Percentiles rank a stretch among this genome's conserved stretches.
phyloP scores from a whole-genome alignment of 2,113 vertebrate genomes.

The Tragelaphus imberbis region DNA sequence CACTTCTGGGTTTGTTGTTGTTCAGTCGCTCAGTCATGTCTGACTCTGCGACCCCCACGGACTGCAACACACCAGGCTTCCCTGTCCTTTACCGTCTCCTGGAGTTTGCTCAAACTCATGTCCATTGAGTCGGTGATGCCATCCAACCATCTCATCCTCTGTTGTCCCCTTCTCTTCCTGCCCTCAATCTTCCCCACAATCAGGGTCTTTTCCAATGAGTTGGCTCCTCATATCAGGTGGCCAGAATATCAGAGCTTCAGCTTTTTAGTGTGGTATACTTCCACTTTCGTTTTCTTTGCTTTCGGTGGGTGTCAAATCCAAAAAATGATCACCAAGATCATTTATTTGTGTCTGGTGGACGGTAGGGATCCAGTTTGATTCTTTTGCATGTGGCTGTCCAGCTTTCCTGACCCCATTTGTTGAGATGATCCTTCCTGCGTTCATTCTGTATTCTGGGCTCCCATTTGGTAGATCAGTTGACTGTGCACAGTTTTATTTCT shows the following conservation, averaged over 20 bases:
- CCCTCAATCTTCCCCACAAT: neutral
- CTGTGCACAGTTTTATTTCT: neutral
- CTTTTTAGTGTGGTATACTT: neutral
- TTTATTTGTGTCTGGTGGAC: neutral
- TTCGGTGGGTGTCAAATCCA: neutral
- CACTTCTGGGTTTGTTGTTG: neutral
- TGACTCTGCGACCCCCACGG: neutral
- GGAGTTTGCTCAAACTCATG: neutral
- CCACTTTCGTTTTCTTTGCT: neutral
- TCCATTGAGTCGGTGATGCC: neutral
- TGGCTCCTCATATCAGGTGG: neutral
- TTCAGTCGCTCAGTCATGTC: neutral
- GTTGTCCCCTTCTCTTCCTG: neutral
- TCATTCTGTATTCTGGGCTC: neutral
- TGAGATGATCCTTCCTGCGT: neutral
- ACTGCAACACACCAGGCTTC: neutral
- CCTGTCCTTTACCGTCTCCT: neutral
- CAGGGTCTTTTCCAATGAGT: neutral
- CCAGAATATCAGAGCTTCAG: neutral
- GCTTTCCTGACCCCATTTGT: neutral
- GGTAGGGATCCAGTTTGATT: neutral
- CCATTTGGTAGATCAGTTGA: neutral
- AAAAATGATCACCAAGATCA: neutral
- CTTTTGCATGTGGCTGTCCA: neutral
- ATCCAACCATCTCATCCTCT: neutral